These are phyloP conservation scores for Pachydiplax longipennis DNA, from an alignment of 2,888 invertebrate species.

Conservation along the genomic window DNA sequence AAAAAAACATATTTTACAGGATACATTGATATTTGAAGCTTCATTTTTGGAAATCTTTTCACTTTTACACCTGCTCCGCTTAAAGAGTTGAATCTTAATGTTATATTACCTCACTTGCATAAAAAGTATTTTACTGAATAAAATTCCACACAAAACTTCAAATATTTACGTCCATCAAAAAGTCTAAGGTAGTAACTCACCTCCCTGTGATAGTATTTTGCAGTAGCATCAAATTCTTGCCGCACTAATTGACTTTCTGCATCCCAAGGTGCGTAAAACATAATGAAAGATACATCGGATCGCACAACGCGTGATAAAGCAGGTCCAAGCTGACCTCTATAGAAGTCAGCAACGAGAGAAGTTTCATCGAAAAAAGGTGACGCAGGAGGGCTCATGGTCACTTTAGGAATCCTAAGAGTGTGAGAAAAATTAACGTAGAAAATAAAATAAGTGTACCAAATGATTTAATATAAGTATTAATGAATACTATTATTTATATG, in stretches of 20 bases:
- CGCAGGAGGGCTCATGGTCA: conserved; percentile 68
- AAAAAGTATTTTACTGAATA: too few species aligned
- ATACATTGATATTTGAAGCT: too few species aligned
- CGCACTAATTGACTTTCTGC: conserved; percentile 81
- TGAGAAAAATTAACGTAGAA: not conserved
- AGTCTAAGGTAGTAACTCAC: conserved; percentile 60
- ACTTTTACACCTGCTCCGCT: too few species aligned
- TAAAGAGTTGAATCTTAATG: too few species aligned
- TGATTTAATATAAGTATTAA: not conserved
- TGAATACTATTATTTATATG: not conserved
- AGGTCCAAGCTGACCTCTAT: conserved; percentile 74
- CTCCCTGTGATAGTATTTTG: conserved; percentile 72
- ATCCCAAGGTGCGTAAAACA: conserved; percentile 97
- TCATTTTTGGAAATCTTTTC: too few species aligned
- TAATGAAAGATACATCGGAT: conserved; percentile 83
- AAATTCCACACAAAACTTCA: too few species aligned
- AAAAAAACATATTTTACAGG: too few species aligned
- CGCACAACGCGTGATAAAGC: conserved; percentile 69
- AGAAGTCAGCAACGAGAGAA: conserved; percentile 79
- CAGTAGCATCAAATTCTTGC: conserved; percentile 77
- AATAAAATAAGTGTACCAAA: not conserved
- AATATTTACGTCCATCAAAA: too few species aligned
- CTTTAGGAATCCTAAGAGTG: conserved; percentile 65
- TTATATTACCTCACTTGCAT: too few species aligned
- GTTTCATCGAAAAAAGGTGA: conserved; percentile 75